phyloP scores from a whole-genome alignment of 2,888 invertebrate genomes.

The Leucania comma region DNA sequence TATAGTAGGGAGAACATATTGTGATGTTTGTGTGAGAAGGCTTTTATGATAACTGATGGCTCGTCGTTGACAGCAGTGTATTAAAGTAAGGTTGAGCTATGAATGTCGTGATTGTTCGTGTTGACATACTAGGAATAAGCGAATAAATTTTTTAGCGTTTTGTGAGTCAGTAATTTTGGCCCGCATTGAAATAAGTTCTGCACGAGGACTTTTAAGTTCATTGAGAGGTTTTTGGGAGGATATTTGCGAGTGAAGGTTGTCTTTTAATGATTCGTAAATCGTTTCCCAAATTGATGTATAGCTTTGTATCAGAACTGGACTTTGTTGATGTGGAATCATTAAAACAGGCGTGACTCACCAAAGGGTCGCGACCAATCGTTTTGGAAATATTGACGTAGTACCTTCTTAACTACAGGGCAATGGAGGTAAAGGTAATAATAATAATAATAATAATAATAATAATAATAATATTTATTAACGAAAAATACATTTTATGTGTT shows the following conservation, averaged over 20 bases:
- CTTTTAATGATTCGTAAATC: neutral
- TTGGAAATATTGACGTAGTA: neutral
- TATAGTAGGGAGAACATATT: conserved; percentile 48
- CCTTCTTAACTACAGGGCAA: neutral
- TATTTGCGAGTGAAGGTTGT: neutral
- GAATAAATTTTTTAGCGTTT: conserved; percentile 1
- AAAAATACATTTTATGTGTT: no score
- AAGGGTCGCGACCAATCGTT: no score
- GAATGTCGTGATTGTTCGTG: conserved; percentile 23
- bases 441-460: no score
- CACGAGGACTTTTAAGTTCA: neutral
- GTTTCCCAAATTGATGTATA: no score
- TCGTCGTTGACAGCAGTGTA: conserved; percentile 34
- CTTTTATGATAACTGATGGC: conserved; percentile 41
- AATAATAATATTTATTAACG: no score
- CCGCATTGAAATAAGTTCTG: conserved; percentile 3
- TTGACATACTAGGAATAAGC: conserved; percentile 1
- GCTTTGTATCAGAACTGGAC: no score
- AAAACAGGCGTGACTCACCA: no score
- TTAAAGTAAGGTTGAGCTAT: conserved; percentile 34
- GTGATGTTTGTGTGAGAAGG: conserved; percentile 40
- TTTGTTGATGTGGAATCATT: no score
- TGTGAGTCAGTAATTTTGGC: conserved; percentile 11
- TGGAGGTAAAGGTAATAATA: no score
- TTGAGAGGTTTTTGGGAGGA: neutral